Evolutionary conservation across 2,797 vertebrate genomes (phyloP).

Genomic region (Todus mexicanus): DNA sequence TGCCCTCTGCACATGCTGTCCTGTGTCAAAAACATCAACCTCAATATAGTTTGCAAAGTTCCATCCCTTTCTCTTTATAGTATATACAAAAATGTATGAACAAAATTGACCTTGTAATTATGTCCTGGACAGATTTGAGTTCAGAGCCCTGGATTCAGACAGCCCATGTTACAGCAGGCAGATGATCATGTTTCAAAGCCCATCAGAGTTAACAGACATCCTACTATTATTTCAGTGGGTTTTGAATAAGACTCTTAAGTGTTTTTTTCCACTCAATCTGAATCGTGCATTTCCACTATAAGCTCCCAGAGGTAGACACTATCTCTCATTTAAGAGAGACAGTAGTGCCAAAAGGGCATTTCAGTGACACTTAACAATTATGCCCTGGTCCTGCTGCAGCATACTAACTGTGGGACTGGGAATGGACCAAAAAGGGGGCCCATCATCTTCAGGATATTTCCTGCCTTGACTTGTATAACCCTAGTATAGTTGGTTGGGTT

Average conservation of each 20-base stretch:
- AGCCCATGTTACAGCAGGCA: background rate
- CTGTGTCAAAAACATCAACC: background rate
- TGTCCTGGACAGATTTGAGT: background rate
- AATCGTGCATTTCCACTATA: background rate
- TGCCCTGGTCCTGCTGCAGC: background rate
- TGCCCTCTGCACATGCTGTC: background rate
- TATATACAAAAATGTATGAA: background rate
- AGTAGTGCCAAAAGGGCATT: background rate
- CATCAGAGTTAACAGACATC: background rate
- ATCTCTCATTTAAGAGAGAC: background rate
- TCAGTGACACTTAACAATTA: background rate
- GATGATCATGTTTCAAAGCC: slow-evolving; percentile 4
- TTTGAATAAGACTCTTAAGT: background rate
- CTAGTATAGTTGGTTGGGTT: background rate
- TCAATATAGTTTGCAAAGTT: background rate
- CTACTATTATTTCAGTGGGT: background rate
- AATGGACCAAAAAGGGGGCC: background rate
- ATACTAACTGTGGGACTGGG: background rate
- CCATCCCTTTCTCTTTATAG: background rate
- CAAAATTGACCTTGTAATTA: background rate
- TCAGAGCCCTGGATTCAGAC: background rate
- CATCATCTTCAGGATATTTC: background rate
- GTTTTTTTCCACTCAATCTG: background rate
- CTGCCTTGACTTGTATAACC: background rate
- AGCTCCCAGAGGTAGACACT: background rate